Evolutionary conservation across 2,888 invertebrate species (phyloP).

Genomic region (Helobdella robusta): DNA sequence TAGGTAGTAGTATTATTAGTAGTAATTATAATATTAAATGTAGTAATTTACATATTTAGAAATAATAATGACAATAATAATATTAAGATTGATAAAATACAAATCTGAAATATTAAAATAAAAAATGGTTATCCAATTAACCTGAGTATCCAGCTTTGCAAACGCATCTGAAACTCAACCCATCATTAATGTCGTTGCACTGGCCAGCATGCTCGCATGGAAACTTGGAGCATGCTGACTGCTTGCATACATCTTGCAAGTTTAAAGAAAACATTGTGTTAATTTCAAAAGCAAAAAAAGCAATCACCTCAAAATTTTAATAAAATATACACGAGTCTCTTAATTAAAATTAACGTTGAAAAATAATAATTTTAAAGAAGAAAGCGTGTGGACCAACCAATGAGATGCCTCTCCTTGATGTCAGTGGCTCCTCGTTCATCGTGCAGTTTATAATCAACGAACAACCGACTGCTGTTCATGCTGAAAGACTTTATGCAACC

Average conservation of each 20-base stretch:
- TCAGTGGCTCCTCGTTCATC: constrained; percentile 6
- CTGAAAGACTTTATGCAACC: constrained; percentile 23
- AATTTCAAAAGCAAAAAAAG: not conserved
- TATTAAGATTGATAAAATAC: too few species aligned
- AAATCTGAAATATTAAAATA: too few species aligned
- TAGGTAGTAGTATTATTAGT: too few species aligned
- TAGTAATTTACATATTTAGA: too few species aligned
- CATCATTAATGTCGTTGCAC: constrained; percentile 22
- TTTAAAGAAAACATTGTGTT: not conserved
- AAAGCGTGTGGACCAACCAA: constrained; percentile 3
- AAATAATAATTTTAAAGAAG: not conserved
- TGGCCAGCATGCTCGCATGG: constrained; percentile 24
- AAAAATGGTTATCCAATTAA: too few species aligned
- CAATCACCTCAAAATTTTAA: too few species aligned
- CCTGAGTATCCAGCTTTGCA: constrained; percentile 24
- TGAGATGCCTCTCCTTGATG: not conserved
- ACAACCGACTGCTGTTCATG: constrained; percentile 10
- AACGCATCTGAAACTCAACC: constrained; percentile 17
- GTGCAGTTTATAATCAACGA: constrained; percentile 19
- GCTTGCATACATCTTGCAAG: constrained; percentile 18
- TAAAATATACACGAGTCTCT: not conserved
- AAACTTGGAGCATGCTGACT: constrained; percentile 22
- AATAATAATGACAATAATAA: too few species aligned
- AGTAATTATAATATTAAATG: too few species aligned
- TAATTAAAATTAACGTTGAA: not conserved